Evolutionary conservation across 2,797 vertebrate genomes (phyloP), one percentile per base, ranked within the genome.

Genomic region (Amazona finschi): DNA sequence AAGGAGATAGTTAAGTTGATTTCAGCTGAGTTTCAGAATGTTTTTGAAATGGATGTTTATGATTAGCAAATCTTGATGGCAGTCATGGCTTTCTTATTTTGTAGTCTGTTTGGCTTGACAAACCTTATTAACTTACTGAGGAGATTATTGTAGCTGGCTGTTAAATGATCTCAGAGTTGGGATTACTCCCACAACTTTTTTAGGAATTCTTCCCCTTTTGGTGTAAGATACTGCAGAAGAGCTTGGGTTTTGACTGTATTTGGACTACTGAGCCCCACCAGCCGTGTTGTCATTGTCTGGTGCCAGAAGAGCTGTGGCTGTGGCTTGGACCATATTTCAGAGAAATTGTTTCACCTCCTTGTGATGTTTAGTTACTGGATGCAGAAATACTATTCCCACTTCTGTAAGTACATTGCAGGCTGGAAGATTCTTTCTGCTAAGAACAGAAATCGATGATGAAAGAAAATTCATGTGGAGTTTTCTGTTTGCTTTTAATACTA

Each of bases 211-310:
- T 85, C 62, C 38, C 33, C 27, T 84, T 91, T 93, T 0, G 0
- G 64, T 91, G 9, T 52, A 58, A 82, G 75, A 77, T 70, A 44
- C 50, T 64, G 70, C 21, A 28, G 22, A 92, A 70, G 76, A 70
- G 39, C 76, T 85, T 91, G 90, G 69, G 21, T 94, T 91, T 92
- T 95, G 30, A 74, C 92, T 95, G 69, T 94, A 94, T 94, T 92
- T 91, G 92, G 92, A 66, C 62, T 93, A 44, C 4, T 50, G 1
- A 66, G 43, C 66, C 81, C 39, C 36, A 31, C n/a, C 46, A 75
- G 46, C 28, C 55, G 7, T 30, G 19, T 17, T 81, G 50, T 87
- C 47, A 52, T 16, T 62, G 13, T 5, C 33, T 87, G 39, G 50
- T 89, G 82, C 61, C 79, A 83, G 67, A 62, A 66, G 33, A 65